A percentile compares a stretch with the other conserved stretches of the same genome.
phyloP scores from a whole-genome alignment of 2,888 invertebrate species.

The Drosophila setosimentum region DNA sequence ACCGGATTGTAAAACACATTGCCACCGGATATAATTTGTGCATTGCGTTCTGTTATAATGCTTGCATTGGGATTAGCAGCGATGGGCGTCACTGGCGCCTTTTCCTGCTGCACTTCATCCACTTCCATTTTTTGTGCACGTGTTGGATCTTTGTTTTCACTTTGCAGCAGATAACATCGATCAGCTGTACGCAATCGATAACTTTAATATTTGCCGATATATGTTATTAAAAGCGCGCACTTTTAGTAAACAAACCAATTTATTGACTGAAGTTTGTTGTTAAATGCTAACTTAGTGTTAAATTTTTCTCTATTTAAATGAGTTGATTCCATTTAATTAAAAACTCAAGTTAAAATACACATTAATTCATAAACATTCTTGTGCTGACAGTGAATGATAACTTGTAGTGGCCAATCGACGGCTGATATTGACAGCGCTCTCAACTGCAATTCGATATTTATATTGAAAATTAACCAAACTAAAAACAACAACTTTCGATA shows the following conservation, averaged over 20 bases:
- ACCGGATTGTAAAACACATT: conserved; percentile 99
- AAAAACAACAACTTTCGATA: conserved; percentile 3
- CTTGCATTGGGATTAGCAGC: conserved; percentile 57
- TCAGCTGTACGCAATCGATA: conserved; percentile 1
- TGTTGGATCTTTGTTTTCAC: conserved; percentile 25
- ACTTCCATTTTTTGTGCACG: conserved; percentile 51
- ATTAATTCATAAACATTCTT: not conserved
- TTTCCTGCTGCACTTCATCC: conserved; percentile 36
- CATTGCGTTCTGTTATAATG: conserved; percentile 89
- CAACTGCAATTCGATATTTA: conserved; percentile 25
- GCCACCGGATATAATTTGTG: conserved; percentile 90
- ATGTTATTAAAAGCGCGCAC: not conserved
- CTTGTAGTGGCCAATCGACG: conserved; percentile 11
- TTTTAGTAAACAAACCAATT: not conserved
- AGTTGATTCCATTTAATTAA: not conserved
- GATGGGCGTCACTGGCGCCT: conserved; percentile 9
- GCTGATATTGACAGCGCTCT: not conserved
- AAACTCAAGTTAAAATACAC: not conserved
- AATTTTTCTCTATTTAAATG: not conserved
- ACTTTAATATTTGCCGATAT: not conserved
- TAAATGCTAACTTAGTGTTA: accelerated
- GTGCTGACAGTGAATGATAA: not conserved
- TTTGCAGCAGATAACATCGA: not conserved
- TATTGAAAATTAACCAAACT: no score
- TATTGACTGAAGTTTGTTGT: not conserved